phyloP scores from a whole-genome alignment of 2,888 invertebrate genomes.

The Mantis religiosa region DNA sequence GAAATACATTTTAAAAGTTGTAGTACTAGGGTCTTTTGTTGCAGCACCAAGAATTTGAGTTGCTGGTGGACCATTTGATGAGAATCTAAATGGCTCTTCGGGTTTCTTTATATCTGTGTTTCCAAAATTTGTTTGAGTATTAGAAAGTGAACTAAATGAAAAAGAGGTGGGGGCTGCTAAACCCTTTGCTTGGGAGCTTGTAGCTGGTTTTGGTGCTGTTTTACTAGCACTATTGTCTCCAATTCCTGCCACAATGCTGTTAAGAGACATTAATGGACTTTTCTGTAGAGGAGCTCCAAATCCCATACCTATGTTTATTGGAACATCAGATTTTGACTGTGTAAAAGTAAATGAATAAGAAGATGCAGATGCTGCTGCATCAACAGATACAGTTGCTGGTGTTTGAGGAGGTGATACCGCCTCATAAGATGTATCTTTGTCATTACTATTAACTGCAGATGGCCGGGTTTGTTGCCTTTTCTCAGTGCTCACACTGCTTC shows the following conservation, averaged over 20 bases:
- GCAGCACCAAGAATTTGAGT: neutral
- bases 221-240: neutral
- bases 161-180: neutral
- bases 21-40: neutral
- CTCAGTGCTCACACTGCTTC: neutral
- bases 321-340: neutral
- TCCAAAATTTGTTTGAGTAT: neutral
- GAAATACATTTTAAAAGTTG: neutral
- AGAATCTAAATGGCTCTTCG: neutral
- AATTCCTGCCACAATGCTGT: constrained; percentile 41
- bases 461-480: neutral
- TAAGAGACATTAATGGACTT: constrained; percentile 41
- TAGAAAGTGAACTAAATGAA: neutral
- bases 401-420: constrained; percentile 13
- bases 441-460: neutral
- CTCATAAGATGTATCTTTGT: neutral
- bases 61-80: neutral
- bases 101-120: neutral
- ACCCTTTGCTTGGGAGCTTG: neutral
- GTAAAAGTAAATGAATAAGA: neutral
- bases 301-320: neutral
- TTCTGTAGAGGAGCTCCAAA: constrained; percentile 30
- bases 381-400: neutral
- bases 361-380: neutral
- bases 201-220: neutral